Conservation (phyloP, 2,888 invertebrate genomes). For the Zaprionus obscuricornis region DNA sequence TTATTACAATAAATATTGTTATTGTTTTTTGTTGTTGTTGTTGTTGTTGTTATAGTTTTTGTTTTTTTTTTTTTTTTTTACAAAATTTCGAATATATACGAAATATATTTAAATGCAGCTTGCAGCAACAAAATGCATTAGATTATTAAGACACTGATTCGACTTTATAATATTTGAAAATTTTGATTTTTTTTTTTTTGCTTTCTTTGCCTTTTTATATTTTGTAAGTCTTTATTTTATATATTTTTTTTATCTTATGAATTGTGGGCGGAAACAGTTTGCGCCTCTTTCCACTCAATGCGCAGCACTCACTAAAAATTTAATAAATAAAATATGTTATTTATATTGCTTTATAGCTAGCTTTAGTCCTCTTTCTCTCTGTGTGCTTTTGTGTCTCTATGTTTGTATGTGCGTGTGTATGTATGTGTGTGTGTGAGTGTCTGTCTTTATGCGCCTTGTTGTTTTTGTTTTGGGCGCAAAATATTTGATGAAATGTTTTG, state of each 20-base stretch:
- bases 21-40: not conserved
- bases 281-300: conserved; percentile 63
- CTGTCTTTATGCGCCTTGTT: conserved; percentile 56
- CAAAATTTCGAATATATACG: no score
- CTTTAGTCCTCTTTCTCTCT: conserved; percentile 35
- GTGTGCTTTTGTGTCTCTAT: conserved; percentile 5
- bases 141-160: conserved; percentile 46
- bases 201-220: conserved; percentile 2
- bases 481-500: conserved; percentile 70
- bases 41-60: not conserved
- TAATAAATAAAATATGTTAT: conserved; percentile 76
- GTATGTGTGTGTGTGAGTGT: conserved; percentile 5
- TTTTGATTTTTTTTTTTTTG: not conserved
- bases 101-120: conserved; percentile 41
- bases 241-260: conserved; percentile 5
- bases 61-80: conserved; percentile 18
- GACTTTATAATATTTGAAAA: conserved; percentile 6
- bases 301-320: conserved; percentile 73
- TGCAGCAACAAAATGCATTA: conserved; percentile 65
- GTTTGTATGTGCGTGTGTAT: not conserved
- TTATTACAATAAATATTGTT: conserved; percentile 30
- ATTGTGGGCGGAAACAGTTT: conserved; percentile 49
- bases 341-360: conserved; percentile 74
- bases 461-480: conserved; percentile 56
- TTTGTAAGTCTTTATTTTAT: conserved; percentile 4